phyloP scores from a whole-genome alignment of 2,888 invertebrate species.

The Pollenia labialis region DNA sequence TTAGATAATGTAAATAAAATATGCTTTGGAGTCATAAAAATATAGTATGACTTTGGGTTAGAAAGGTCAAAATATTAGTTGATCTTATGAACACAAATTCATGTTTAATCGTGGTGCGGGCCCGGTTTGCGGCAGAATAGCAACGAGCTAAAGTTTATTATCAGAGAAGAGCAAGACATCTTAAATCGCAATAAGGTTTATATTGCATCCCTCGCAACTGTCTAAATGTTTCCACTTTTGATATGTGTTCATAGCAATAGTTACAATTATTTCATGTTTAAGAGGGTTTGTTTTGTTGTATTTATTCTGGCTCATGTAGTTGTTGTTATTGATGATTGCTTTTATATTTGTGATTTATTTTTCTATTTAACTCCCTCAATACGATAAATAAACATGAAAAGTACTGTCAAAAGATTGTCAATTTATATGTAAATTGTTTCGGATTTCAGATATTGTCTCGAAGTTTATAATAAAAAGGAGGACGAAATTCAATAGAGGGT shows the following conservation, averaged over 20 bases:
- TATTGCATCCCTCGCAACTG: neutral
- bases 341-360: too few relatives aligned
- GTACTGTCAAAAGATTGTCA: slow-evolving; percentile 10
- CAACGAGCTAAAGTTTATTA: too few relatives aligned
- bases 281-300: neutral
- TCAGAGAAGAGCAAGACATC: too few relatives aligned
- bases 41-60: too few relatives aligned
- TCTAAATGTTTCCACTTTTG: neutral
- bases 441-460: neutral
- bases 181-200: too few relatives aligned
- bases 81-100: too few relatives aligned
- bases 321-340: neutral
- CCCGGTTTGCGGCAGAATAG: too few relatives aligned
- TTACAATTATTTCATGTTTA: slow-evolving; percentile 6
- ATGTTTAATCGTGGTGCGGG: too few relatives aligned
- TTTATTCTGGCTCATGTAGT: neutral
- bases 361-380: neutral
- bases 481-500: slow-evolving; percentile 11
- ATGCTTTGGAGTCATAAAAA: too few relatives aligned
- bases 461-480: neutral
- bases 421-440: neutral
- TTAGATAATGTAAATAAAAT: too few relatives aligned
- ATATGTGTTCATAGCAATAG: neutral
- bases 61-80: too few relatives aligned
- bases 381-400: slow-evolving; percentile 3